phyloP scores from a whole-genome alignment of 2,888 invertebrate species.

The Gymnocheta viridis region DNA sequence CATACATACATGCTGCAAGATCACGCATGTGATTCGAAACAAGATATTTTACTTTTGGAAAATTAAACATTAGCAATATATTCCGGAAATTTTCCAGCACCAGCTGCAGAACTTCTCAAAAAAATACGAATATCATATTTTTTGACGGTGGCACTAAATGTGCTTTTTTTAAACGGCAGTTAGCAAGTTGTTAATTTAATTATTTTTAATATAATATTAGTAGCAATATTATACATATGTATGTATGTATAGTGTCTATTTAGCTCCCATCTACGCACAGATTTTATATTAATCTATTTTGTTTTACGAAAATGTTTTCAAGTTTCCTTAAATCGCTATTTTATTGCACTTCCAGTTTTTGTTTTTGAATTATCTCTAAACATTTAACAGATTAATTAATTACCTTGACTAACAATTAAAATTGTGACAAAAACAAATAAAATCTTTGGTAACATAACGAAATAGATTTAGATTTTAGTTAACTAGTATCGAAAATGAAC shows the following conservation, averaged over 20 bases:
- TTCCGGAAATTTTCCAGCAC: too few species aligned
- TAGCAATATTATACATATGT: not conserved
- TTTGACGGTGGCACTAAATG: too few species aligned
- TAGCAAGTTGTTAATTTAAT: too few species aligned
- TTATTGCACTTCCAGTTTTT: not conserved
- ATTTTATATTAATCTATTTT: not conserved
- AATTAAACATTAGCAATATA: too few species aligned
- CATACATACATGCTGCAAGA: too few species aligned
- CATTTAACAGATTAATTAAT: constrained; percentile 28
- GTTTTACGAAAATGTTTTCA: not conserved
- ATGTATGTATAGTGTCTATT: not conserved
- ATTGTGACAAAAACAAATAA: constrained; percentile 38
- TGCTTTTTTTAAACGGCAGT: too few species aligned
- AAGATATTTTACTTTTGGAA: too few species aligned
- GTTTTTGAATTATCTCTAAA: not conserved
- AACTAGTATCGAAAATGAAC: constrained; percentile 40
- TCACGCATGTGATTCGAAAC: too few species aligned
- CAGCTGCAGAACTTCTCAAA: too few species aligned
- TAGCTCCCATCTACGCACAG: not conserved
- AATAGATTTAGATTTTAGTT: constrained; percentile 13
- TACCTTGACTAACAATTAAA: constrained; percentile 60
- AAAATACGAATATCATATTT: too few species aligned
- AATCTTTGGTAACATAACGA: constrained; percentile 53
- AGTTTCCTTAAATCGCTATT: constrained; percentile 6
- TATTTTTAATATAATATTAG: too few species aligned